Percentiles rank a stretch among this genome's conserved stretches.
These are phyloP conservation scores for Eulemur rubriventer DNA, from an alignment of 2,797 vertebrate species.

Conservation along the genomic window DNA sequence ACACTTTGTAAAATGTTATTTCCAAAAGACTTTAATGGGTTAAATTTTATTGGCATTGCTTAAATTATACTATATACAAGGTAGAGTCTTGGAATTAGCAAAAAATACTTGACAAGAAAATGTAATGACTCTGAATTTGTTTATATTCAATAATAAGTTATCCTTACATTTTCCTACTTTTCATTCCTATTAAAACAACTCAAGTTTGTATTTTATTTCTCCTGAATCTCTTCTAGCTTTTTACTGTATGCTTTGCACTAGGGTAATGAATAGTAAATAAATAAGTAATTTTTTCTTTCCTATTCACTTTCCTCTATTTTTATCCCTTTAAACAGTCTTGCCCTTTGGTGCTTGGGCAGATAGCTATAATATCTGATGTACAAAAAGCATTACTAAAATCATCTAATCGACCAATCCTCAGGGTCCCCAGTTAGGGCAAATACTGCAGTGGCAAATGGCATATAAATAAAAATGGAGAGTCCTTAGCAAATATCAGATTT, in stretches of 20 bases:
- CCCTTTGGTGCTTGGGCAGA: neutral
- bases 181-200: neutral
- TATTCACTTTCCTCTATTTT: neutral
- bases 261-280: neutral
- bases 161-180: neutral
- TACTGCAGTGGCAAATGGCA: neutral
- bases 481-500: neutral
- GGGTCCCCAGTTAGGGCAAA: neutral
- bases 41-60: neutral
- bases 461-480: neutral
- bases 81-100: neutral
- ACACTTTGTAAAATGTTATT: constrained; percentile 13
- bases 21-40: neutral
- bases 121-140: constrained; percentile 29
- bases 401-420: neutral
- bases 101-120: constrained; percentile 24
- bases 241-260: neutral
- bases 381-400: neutral
- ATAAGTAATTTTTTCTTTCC: neutral
- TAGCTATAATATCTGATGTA: neutral
- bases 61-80: neutral
- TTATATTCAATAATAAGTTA: constrained; percentile 32
- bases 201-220: neutral
- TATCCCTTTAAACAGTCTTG: neutral
- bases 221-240: neutral